These are phyloP conservation scores for Nebria brevicollis DNA, from an alignment of 2,888 invertebrate genomes.

Conservation along the genomic window DNA sequence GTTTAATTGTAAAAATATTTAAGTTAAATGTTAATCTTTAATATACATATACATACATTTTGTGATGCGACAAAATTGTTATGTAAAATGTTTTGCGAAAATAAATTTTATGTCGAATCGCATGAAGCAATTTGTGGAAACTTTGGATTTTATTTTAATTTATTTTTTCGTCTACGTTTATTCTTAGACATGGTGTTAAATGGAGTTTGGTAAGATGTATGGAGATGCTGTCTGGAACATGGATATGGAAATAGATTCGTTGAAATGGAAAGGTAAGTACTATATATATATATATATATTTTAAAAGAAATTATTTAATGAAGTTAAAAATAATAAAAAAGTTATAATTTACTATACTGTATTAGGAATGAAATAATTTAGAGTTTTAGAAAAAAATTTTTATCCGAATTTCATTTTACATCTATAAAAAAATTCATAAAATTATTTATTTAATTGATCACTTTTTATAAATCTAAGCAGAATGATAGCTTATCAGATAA, in stretches of 20 bases:
- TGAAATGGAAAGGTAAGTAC: background rate
- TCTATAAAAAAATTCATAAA: no score
- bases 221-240: background rate
- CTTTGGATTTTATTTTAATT: background rate
- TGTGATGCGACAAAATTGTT: slow-evolving; percentile 39
- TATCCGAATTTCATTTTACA: no score
- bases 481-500: no score
- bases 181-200: background rate
- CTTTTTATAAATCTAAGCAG: no score
- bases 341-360: no score
- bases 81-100: slow-evolving; percentile 41
- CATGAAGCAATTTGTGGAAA: background rate
- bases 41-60: slow-evolving; percentile 25
- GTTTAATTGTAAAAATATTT: slow-evolving; percentile 12
- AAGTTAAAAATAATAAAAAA: no score
- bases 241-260: background rate
- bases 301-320: no score
- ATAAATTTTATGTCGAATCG: slow-evolving; percentile 39
- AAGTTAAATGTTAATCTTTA: background rate
- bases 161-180: background rate
- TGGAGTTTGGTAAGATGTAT: background rate
- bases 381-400: no score
- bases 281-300: no score
- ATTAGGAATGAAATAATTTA: no score
- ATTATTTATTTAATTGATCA: no score